phyloP scores from a whole-genome alignment of 2,113 vertebrate species.

The Ceyx margarethae region DNA sequence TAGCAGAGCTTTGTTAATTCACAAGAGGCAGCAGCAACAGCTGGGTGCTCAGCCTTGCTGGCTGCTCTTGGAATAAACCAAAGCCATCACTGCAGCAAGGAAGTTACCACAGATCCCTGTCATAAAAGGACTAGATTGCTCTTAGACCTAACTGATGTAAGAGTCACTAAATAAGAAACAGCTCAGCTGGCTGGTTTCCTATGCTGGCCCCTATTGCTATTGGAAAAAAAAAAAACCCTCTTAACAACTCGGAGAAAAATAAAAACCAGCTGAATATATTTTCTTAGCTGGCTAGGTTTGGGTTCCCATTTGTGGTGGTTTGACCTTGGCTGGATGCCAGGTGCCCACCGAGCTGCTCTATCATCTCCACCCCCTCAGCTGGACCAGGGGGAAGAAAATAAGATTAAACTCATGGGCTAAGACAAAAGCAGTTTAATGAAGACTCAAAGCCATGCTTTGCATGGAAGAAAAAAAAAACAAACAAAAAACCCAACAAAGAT shows the following conservation, averaged over 20 bases:
- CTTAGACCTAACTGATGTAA: background rate
- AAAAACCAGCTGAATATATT: background rate
- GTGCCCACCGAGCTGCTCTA: too few relatives aligned
- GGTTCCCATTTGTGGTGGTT: background rate
- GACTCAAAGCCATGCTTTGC: too few relatives aligned
- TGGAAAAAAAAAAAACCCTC: background rate
- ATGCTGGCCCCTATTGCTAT: background rate
- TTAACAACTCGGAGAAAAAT: background rate
- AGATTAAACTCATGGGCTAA: too few relatives aligned
- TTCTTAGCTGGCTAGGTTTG: background rate
- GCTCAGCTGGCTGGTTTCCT: background rate
- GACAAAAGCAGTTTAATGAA: too few relatives aligned
- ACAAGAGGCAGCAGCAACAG: background rate
- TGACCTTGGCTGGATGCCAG: too few relatives aligned
- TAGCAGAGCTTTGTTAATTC: background rate
- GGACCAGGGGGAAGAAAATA: too few relatives aligned
- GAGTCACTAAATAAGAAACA: slow-evolving; percentile 12
- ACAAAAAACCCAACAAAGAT: too few relatives aligned
- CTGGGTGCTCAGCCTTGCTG: background rate
- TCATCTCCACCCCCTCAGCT: too few relatives aligned
- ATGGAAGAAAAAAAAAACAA: too few relatives aligned
- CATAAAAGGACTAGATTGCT: background rate
- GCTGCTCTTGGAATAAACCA: background rate
- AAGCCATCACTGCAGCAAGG: background rate
- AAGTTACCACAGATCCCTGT: background rate